Evolutionary conservation across 2,888 invertebrate genomes (phyloP).

Genomic region (Meghimatium bilineatum): DNA sequence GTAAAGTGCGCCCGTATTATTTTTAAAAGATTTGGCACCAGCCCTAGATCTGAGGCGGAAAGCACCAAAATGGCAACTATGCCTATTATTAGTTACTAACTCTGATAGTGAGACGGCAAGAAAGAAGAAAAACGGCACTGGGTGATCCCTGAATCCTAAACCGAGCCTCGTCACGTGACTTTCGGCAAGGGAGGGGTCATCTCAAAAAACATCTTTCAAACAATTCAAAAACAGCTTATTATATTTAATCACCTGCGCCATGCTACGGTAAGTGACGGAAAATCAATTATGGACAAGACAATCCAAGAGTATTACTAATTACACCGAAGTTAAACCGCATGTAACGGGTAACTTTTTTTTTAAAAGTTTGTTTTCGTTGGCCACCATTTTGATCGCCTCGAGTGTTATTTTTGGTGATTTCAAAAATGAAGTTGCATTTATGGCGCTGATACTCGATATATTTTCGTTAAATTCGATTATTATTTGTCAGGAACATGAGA

Average conservation of each 20-base stretch:
- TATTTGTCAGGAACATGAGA: not conserved
- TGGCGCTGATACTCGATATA: not conserved
- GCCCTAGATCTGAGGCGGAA: too few species aligned
- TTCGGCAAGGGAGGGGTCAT: not conserved
- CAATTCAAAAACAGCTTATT: not conserved
- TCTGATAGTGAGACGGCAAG: too few species aligned
- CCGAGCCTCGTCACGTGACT: constrained; percentile 27
- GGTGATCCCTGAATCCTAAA: not conserved
- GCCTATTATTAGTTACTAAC: too few species aligned
- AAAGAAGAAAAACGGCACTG: too few species aligned
- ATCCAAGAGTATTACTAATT: too few species aligned
- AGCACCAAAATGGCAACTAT: too few species aligned
- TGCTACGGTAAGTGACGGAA: not conserved
- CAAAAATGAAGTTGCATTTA: not conserved
- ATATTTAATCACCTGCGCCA: not conserved
- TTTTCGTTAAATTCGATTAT: not conserved
- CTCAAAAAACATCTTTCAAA: not conserved
- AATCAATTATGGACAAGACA: too few species aligned
- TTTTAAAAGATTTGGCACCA: too few species aligned
- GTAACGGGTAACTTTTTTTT: too few species aligned
- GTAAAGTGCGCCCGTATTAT: too few species aligned
- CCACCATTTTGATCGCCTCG: constrained; percentile 8
- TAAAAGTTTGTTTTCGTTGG: too few species aligned
- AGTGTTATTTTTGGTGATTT: not conserved
- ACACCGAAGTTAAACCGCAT: too few species aligned